Evolutionary conservation across 2,888 invertebrate species (phyloP).

Genomic region (Clistopyga incitator): DNA sequence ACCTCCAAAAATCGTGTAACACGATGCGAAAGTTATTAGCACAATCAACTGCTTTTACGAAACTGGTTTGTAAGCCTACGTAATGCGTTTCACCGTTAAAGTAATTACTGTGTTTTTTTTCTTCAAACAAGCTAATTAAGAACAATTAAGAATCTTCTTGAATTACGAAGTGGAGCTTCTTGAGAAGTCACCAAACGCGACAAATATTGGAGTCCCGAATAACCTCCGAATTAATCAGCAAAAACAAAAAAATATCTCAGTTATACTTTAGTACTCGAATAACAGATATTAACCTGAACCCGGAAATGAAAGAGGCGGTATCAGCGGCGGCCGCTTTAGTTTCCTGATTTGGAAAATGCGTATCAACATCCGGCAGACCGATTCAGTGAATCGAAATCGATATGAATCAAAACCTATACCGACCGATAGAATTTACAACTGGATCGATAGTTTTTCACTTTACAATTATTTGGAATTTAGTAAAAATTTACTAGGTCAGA

Average conservation of each 20-base stretch:
- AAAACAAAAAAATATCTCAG: background rate
- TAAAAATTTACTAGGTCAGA: too few relatives aligned
- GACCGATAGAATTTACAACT: too few relatives aligned
- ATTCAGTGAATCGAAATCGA: too few relatives aligned
- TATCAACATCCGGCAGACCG: too few relatives aligned
- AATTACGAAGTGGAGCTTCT: background rate
- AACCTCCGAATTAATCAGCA: background rate
- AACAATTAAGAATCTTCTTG: conserved; percentile 27
- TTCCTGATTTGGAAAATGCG: too few relatives aligned
- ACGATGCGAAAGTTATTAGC: conserved; percentile 23
- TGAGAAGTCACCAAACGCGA: background rate
- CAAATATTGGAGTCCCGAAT: background rate
- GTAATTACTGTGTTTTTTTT: background rate
- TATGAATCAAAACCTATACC: too few relatives aligned
- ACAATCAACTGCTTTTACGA: conserved; percentile 20
- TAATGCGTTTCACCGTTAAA: background rate
- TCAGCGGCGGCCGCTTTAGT: too few relatives aligned
- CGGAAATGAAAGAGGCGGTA: too few relatives aligned
- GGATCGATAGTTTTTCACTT: too few relatives aligned
- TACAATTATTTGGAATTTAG: too few relatives aligned
- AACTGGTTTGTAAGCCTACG: conserved; percentile 19
- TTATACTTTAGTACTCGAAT: background rate
- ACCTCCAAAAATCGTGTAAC: conserved; percentile 30
- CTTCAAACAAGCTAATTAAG: conserved; percentile 23
- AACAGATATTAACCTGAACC: too few relatives aligned